Evolutionary conservation across 2,113 vertebrate species (phyloP), one percentile per base, ranked within the genome.

Genomic region (Chauna torquata): DNA sequence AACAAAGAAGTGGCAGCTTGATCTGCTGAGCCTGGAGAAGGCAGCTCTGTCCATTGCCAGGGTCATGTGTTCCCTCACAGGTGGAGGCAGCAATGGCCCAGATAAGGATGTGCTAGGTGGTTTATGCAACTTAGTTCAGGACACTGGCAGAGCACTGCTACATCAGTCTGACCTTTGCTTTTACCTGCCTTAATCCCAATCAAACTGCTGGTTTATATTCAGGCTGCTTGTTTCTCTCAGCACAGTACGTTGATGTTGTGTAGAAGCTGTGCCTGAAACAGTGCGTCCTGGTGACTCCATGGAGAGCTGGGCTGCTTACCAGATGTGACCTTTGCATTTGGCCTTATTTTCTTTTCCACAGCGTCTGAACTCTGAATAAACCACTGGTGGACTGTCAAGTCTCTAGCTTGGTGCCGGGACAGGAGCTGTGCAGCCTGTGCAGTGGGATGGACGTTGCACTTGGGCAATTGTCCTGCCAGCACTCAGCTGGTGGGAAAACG

Each of bases 1-100:
- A 52, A 58, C 1, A 1, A 75, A 47, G 76, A 80, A 86, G 25
- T 0, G 1, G 12, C 32, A 24, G 25, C 74, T 86, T 2, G 2
- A 40, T 78, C 30, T 52, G 47, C n/a, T 84, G 55, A 78, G 23
- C 28, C 57, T 72, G 64, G 42, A 79, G 44, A 47, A 87, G 61
- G 9, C n/a, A 40, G 17, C 45, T 77, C 52, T 2, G 7, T 42
- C 8, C 24, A 7, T 1, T 3, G 70, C 38, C 23, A 47, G 23
- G 38, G n/a, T 45, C 3, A 0, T 24, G n/a, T 9, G 10, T 22
- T 79, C 42, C 11, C 64, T 71, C 52, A 42, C 27, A 58, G 38
- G 36, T 78, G 13, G 28, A 66, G 40, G 34, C 23, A 62, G 6
- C 34, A 70, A n/a, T 44, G 15, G 4, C 11, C 6, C 32, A 62